A percentile compares a stretch with the other conserved stretches of the same genome.
These are phyloP conservation scores for Dasypus novemcinctus DNA, from an alignment of 2,113 vertebrate genomes.

Conservation along the genomic window DNA sequence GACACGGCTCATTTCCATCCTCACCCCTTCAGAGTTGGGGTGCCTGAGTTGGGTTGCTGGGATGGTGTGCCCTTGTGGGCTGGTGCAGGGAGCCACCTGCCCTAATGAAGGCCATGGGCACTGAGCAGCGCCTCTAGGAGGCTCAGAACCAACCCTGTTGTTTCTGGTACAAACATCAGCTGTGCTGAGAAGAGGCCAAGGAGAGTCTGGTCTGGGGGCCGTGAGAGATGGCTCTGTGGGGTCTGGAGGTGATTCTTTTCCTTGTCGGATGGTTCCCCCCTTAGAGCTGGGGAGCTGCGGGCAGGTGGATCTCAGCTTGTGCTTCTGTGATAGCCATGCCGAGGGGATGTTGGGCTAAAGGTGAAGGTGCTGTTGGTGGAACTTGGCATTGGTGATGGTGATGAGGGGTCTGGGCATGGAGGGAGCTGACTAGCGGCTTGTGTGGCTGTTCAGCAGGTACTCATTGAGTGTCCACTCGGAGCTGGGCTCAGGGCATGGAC, in stretches of 20 bases:
- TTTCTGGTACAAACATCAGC: neutral
- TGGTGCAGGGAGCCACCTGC: neutral
- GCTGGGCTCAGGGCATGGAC: neutral
- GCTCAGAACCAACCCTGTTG: neutral
- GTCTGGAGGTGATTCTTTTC: neutral
- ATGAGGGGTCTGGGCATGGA: neutral
- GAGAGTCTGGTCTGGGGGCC: neutral
- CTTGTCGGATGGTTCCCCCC: neutral
- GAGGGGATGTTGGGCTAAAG: neutral
- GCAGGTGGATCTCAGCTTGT: neutral
- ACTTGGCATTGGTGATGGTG: too few relatives aligned
- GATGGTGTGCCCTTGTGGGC: rapidly evolving
- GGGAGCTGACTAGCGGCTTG: neutral
- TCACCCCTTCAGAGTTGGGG: neutral
- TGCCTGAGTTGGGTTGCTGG: neutral
- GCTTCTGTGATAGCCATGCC: neutral
- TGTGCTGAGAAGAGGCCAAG: neutral
- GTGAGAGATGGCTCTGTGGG: neutral
- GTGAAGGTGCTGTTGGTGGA: rapidly evolving
- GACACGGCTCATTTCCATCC: neutral
- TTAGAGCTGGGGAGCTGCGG: neutral
- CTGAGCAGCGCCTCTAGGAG: neutral
- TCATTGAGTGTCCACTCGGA: neutral
- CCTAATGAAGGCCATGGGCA: neutral
- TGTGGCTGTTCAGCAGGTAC: too few relatives aligned